Base-by-base conservation (phyloP, 2,797 vertebrate species). In the Spea hammondii region DNA sequence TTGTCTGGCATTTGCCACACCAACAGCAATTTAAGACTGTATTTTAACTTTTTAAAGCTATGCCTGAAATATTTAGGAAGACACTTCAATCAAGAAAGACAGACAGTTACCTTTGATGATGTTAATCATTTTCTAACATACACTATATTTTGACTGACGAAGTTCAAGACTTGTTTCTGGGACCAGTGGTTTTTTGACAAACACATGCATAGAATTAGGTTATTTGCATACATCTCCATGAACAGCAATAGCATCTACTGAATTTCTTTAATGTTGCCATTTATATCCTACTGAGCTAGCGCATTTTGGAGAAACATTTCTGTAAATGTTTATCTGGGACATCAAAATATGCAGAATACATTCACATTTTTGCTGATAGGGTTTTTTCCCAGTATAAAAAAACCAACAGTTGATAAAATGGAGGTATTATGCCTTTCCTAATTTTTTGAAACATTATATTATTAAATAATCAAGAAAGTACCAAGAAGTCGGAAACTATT, bases 231-330 rank as follows among this genome's bases (percentile, higher is more conserved):
- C 7, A 77, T 70, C 75, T 69, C 66, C 75, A 59, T 77, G 44
- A 69, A 55, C 14, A 69, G 65, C 54, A 13, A 60, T 47, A 66
- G 71, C 67, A 62, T 50, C n/a, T 47, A 47, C 49, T 62, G 65
- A 17, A 14, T 51, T 54, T 64, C 55, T 65, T 70, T 70, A 70
- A 72, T 66, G 9, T 13, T 32, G 64, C 70, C 64, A 79, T 62
- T 74, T 69, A 79, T 79, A 68, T 79, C 72, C 55, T 68, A 74
- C 72, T 79, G 72, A 74, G 78, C 55, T 74, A 48, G 66, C 72
- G 69, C 48, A 74, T 74, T 74, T 79, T 65, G 74, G 66, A 49
- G 57, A 50, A 69, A 70, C 59, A n/a, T 79, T 55, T 17, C 14
- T 64, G 72, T 54, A 54, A 51, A 79, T 70, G 72, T 79, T 65